Base-by-base conservation (phyloP, 2,113 vertebrate genomes). In the Gorilla gorilla region DNA sequence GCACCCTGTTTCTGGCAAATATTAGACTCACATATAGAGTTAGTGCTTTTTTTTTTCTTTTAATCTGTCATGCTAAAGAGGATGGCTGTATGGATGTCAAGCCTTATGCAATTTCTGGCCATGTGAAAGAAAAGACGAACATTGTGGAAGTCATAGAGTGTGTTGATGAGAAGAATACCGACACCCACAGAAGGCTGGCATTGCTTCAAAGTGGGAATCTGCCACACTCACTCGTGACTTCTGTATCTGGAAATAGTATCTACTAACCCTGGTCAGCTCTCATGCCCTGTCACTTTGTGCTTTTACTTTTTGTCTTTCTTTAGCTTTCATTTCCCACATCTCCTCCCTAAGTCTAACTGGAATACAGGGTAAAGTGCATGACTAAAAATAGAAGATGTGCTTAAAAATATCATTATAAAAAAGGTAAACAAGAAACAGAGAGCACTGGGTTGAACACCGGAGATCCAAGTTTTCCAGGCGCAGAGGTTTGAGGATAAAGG, bases 221-320 rank as follows among this genome's bases (percentile, higher is more conserved):
- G 0, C 35, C 32, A 5, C 12, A 25, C 14, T 9, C 43, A 52
- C 27, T 40, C 11, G 2, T 35, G n/a, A 35, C 0, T 11, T 80
- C 40, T 22, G 7, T 45, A 6, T 66, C 35, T 52, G 23, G 22
- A 20, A 75, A 30, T 23, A 66, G 20, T 32, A 23, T 38, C 2
- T 55, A 3, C 55, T 52, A 27, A 32, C 25, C 2, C 20, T 43
- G 43, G 3, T 66, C 30, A 38, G 23, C 18, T 64, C n/a, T 57
- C 57, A 25, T 11, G 43, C 18, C 23, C 68, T 76, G 59, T 57
- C 23, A 35, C 2, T 93, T 57, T 80, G 18, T 52, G 25, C 9
- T 48, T 93, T 59, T 11, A 18, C 14, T 76, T 52, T 14, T 55
- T 66, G 32, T 0, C 11, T 57, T 76, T 38, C 30, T 83, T 82